Conservation (phyloP, 2,797 vertebrate species). For the Dallia pectoralis region DNA sequence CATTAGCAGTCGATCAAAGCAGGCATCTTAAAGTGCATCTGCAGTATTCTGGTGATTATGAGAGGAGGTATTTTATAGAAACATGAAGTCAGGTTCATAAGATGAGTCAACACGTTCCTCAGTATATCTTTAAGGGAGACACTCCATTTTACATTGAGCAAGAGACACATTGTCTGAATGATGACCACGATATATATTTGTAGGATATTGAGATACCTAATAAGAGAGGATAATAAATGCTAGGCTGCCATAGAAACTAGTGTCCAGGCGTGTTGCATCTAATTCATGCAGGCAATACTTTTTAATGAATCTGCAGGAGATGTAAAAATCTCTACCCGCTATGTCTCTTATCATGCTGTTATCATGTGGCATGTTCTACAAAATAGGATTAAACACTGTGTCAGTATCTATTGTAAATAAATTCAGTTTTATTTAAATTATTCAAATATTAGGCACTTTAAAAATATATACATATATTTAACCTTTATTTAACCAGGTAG, state of each 20-base stretch:
- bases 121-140: background rate
- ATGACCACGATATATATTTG: slow-evolving; percentile 18
- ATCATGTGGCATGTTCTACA: background rate
- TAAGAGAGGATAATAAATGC: slow-evolving; percentile 9
- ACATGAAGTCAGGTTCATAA: too few species aligned
- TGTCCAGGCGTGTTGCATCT: slow-evolving; percentile 25
- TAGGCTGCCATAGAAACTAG: background rate
- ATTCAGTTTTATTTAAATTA: background rate
- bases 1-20: background rate
- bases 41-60: too few species aligned
- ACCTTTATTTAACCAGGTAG: too few species aligned
- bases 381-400: background rate
- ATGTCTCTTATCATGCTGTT: background rate
- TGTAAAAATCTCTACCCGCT: background rate
- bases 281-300: background rate
- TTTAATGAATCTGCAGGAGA: background rate
- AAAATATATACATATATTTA: too few species aligned
- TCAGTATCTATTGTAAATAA: background rate
- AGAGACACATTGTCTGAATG: slow-evolving; percentile 11
- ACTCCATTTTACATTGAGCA: background rate
- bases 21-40: too few species aligned
- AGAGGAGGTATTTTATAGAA: too few species aligned
- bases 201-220: slow-evolving; percentile 1
- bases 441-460: too few species aligned
- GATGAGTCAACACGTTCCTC: too few species aligned